These are phyloP conservation scores for Calameuta filiformis DNA, from an alignment of 2,888 invertebrate species.

Conservation along the genomic window DNA sequence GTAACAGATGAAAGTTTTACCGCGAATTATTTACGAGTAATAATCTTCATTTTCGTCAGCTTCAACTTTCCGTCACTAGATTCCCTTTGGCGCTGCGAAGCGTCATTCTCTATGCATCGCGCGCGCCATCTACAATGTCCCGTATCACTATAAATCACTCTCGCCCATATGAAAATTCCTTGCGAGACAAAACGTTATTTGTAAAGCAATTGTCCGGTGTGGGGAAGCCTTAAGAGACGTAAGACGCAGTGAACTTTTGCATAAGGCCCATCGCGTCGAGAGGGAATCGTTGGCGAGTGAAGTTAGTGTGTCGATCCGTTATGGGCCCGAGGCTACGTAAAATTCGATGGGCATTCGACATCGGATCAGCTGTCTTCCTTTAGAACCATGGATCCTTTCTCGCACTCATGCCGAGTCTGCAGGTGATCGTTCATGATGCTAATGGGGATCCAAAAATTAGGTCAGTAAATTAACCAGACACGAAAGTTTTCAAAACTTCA, in stretches of 20 bases:
- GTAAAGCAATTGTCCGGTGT: background rate
- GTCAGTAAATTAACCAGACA: slow-evolving; percentile 36
- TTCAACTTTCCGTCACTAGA: background rate
- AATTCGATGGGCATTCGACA: slow-evolving; percentile 47
- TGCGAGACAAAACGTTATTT: background rate
- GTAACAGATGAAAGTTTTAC: background rate
- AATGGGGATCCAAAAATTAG: slow-evolving; percentile 35
- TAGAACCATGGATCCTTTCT: slow-evolving; percentile 10
- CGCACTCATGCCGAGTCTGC: slow-evolving; percentile 5
- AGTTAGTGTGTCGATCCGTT: slow-evolving; percentile 63
- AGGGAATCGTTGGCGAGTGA: slow-evolving; percentile 22
- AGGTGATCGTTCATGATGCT: slow-evolving; percentile 29
- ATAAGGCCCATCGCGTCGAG: background rate
- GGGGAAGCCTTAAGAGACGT: background rate
- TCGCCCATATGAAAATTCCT: background rate
- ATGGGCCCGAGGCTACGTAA: slow-evolving; percentile 58
- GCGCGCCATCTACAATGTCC: background rate
- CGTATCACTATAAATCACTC: background rate
- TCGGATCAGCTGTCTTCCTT: slow-evolving; percentile 17
- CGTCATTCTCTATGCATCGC: background rate
- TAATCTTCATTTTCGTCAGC: background rate
- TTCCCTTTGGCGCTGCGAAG: background rate
- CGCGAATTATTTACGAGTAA: background rate
- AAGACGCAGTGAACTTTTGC: background rate
- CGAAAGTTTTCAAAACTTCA: background rate